Conservation (phyloP, 2,113 vertebrate genomes). For the Tonatia bakeri region DNA sequence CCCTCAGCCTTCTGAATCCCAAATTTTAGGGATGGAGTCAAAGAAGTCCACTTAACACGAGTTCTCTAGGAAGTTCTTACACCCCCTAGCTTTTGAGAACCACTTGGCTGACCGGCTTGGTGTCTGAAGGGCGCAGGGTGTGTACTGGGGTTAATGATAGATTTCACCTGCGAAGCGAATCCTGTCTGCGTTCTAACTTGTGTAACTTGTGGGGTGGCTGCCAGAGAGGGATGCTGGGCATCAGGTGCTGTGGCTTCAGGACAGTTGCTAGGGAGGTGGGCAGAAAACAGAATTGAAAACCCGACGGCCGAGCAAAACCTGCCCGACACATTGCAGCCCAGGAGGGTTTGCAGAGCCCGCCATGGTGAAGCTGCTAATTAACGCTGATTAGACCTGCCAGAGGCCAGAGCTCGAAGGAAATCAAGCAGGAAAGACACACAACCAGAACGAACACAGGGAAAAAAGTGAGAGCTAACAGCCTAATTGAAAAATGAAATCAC, state of each 20-base stretch:
- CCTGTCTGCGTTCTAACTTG: not conserved
- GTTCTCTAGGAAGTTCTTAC: not conserved
- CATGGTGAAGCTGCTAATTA: conserved; percentile 65
- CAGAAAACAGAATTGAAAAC: not conserved
- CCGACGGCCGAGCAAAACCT: not conserved
- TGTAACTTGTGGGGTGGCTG: not conserved
- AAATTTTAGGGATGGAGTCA: not conserved
- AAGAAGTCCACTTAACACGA: not conserved
- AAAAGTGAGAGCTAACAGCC: conserved; percentile 58
- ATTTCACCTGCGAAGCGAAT: not conserved
- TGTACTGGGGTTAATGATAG: not conserved
- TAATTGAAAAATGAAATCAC: conserved; percentile 71
- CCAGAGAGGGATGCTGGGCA: not conserved
- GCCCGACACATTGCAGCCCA: not conserved
- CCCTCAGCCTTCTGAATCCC: not conserved
- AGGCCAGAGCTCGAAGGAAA: conserved; percentile 68
- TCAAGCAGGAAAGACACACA: not conserved
- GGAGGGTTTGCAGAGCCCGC: conserved; percentile 26
- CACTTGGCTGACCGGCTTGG: not conserved
- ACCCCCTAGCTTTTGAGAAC: not conserved
- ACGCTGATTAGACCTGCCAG: conserved; percentile 71
- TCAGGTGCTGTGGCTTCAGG: not conserved
- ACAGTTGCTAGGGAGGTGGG: not conserved
- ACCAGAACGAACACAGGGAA: conserved; percentile 61
- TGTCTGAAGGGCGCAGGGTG: not conserved